Evolutionary conservation across 2,797 vertebrate genomes (phyloP).

Genomic region (Gila robusta): DNA sequence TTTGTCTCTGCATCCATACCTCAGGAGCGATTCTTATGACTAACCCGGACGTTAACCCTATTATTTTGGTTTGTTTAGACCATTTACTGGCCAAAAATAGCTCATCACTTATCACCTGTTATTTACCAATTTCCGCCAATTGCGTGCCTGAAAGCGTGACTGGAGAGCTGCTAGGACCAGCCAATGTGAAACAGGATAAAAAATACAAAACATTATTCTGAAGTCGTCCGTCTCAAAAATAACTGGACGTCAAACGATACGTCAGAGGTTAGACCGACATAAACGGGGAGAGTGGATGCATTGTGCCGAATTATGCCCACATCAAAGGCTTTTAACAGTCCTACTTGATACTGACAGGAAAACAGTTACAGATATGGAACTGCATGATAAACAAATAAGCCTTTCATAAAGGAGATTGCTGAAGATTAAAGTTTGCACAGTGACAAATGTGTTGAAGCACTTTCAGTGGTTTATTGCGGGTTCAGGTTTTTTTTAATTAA

Average conservation of each 20-base stretch:
- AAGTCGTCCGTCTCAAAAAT: conserved; percentile 48
- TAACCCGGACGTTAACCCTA: conserved; percentile 53
- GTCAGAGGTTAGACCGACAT: conserved; percentile 32
- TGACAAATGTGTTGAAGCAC: conserved; percentile 47
- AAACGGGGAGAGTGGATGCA: conserved; percentile 2
- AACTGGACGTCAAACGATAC: conserved; percentile 30
- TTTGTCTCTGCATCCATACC: conserved; percentile 47
- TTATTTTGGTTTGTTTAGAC: conserved; percentile 62
- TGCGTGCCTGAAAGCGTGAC: conserved; percentile 60
- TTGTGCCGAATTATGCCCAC: conserved; percentile 44
- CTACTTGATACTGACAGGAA: conserved; percentile 40
- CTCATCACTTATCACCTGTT: conserved; percentile 63
- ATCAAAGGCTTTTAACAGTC: conserved; percentile 57
- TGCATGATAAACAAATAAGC: conserved; percentile 49
- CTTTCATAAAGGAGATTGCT: conserved; percentile 31
- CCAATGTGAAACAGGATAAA: conserved; percentile 61
- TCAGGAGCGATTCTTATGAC: conserved; percentile 41
- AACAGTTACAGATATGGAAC: conserved; percentile 49
- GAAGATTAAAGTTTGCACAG: conserved; percentile 57
- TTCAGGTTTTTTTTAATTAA: conserved; percentile 6
- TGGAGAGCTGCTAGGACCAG: conserved; percentile 15
- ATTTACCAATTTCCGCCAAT: conserved; percentile 61
- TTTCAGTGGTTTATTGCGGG: conserved; percentile 54
- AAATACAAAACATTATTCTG: conserved; percentile 51
- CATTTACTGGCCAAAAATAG: conserved; percentile 60